A percentile compares a stretch with the other conserved stretches of the same genome.
Evolutionary conservation across 2,113 vertebrate genomes (phyloP).

Genomic region (Gallinago jamesoni): DNA sequence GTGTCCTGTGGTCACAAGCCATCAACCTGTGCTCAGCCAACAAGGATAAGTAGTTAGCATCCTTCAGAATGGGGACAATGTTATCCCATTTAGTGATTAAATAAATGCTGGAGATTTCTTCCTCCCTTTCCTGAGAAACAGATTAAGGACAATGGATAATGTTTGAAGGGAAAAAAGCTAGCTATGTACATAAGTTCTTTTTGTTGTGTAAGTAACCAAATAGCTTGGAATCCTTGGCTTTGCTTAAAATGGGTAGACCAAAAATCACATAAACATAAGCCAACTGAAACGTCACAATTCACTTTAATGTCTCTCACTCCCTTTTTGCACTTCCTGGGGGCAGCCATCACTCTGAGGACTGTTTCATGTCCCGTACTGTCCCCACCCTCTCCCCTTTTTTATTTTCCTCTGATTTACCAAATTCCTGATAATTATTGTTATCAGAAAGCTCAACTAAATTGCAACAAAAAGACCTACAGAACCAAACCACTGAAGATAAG

Average conservation of each 20-base stretch:
- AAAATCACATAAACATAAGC: not conserved
- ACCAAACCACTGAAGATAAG: not conserved
- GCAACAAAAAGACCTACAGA: not conserved
- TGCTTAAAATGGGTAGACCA: not conserved
- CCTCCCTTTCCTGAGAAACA: not conserved
- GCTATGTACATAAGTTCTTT: not conserved
- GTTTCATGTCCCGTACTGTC: no score
- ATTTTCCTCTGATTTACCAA: not conserved
- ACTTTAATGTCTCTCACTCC: not conserved
- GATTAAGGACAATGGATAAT: not conserved
- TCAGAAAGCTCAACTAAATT: not conserved
- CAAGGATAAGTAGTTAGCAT: not conserved
- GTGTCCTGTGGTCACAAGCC: conserved; percentile 40
- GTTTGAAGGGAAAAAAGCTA: not conserved
- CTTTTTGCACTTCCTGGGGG: not conserved
- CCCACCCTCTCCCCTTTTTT: no score
- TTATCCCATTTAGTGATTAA: not conserved
- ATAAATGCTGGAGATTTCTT: conserved; percentile 6
- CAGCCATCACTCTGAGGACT: not conserved
- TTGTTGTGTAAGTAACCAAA: not conserved
- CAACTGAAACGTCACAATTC: not conserved
- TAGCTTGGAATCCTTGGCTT: not conserved
- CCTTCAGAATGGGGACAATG: not conserved
- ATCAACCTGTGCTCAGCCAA: conserved; percentile 23
- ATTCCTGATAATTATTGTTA: not conserved